Conservation (phyloP, 2,888 invertebrate genomes). For the Cosmorhoe ocellata region DNA sequence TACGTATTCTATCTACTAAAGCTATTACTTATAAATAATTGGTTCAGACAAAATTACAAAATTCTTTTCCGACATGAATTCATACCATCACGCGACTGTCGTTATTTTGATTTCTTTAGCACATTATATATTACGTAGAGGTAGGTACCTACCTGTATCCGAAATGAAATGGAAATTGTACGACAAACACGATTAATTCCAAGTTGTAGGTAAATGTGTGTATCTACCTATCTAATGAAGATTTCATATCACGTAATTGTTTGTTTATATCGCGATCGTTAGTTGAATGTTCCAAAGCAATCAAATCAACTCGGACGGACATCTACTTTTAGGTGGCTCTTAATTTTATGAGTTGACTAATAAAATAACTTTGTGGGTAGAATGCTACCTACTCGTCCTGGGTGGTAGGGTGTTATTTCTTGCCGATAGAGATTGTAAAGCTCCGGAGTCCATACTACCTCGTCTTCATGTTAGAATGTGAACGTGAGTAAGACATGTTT, state of each 20-base stretch:
- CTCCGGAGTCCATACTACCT: no score
- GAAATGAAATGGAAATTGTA: slow-evolving; percentile 64
- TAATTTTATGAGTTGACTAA: slow-evolving; percentile 26
- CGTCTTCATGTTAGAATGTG: no score
- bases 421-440: no score
- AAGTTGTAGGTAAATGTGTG: slow-evolving; percentile 42
- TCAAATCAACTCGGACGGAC: slow-evolving; percentile 34
- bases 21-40: slow-evolving; percentile 32
- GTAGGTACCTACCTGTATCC: slow-evolving; percentile 37
- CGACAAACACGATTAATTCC: slow-evolving; percentile 64
- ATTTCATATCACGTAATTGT: slow-evolving; percentile 36
- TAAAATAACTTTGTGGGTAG: slow-evolving; percentile 10
- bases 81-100: slow-evolving; percentile 64
- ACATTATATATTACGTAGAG: slow-evolving; percentile 33
- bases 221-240: slow-evolving; percentile 19
- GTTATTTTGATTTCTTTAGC: slow-evolving; percentile 74
- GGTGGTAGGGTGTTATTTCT: no score
- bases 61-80: slow-evolving; percentile 54
- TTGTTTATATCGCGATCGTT: slow-evolving; percentile 31
- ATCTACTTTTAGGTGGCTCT: slow-evolving; percentile 18
- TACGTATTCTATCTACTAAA: no score
- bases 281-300: slow-evolving; percentile 35
- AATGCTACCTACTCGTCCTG: neutral
- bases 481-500: no score
- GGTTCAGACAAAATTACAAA: slow-evolving; percentile 52